Percentiles rank a stretch among this genome's conserved stretches.
These are phyloP conservation scores for Semaprochilodus insignis DNA, from an alignment of 2,797 vertebrate species.

Conservation along the genomic window DNA sequence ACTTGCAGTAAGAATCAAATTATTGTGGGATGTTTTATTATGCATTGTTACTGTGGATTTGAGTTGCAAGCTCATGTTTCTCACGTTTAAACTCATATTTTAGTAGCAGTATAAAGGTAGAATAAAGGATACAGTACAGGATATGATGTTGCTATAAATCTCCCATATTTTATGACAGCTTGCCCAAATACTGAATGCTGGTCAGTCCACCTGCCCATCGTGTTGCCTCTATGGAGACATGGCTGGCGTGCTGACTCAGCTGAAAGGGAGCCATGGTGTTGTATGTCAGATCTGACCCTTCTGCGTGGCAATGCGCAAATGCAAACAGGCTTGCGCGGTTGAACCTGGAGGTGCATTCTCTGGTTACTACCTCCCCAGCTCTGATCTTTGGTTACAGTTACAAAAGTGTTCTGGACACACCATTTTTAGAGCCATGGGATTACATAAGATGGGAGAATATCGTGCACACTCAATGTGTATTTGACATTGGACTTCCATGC, in stretches of 20 bases:
- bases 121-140: no score
- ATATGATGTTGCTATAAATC: no score
- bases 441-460: constrained; percentile 37
- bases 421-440: constrained; percentile 42
- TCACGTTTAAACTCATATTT: no score
- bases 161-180: no score
- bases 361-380: constrained; percentile 14
- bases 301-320: constrained; percentile 10
- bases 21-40: background rate
- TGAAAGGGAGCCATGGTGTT: constrained; percentile 14
- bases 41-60: background rate
- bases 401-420: constrained; percentile 30
- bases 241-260: constrained; percentile 43
- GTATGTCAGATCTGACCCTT: constrained; percentile 15
- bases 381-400: constrained; percentile 44
- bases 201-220: no score
- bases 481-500: background rate
- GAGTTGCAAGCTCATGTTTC: background rate
- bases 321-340: background rate
- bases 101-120: no score
- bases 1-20: no score
- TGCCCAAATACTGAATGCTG: no score
- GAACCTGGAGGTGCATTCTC: background rate
- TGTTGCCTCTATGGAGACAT: background rate
- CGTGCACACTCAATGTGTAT: background rate